Base-by-base conservation (phyloP, 2,113 vertebrate species). In the Cheirogaleus medius region DNA sequence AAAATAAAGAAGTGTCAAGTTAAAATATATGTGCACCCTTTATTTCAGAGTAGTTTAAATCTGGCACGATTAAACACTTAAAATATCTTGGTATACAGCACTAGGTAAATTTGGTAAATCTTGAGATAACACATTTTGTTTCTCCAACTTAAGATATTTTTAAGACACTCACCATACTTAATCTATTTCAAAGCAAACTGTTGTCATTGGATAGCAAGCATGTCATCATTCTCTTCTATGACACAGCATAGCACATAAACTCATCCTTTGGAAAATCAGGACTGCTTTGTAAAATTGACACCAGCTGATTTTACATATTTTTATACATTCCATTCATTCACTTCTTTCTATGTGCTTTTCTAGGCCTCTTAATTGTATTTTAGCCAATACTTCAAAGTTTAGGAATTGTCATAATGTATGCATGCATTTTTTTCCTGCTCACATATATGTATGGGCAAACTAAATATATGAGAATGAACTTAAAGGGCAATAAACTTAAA, bases 91-190 rank as follows among this genome's bases (percentile, higher is more conserved):
- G 8, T 37, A 76, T 39, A 56, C 1, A 80, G 23, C 18, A 80
- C 54, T 63, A 86, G 69, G 58, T 39, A 87, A 90, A 81, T 78
- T 82, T 90, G 68, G 39, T 71, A 94, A 92, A 66, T 73, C 49
- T 90, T 58, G 63, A 78, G 23, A 68, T 54, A 74, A 60, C 20
- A 77, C 13, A 76, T 90, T 91, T 73, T 87, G 54, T 87, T 97
- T 95, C 54, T 91, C 86, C 60, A 87, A 68, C 37, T 85, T 80
- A 42, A 84, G 77, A 32, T 92, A 77, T 68, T 85, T 82, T 90
- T 54, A 94, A 94, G 87, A 88, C 56, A 85, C 56, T 66, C 7
- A 82, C 9, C 29, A 54, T 44, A 34, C 12, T 3, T 2, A 78
- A 71, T 88, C 87, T 84, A 56, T 52, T 60, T 91, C 39, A 82